A percentile compares a stretch with the other conserved stretches of the same genome.
These are phyloP conservation scores for Syrrhaptes paradoxus DNA, from an alignment of 2,113 vertebrate species.

Conservation along the genomic window DNA sequence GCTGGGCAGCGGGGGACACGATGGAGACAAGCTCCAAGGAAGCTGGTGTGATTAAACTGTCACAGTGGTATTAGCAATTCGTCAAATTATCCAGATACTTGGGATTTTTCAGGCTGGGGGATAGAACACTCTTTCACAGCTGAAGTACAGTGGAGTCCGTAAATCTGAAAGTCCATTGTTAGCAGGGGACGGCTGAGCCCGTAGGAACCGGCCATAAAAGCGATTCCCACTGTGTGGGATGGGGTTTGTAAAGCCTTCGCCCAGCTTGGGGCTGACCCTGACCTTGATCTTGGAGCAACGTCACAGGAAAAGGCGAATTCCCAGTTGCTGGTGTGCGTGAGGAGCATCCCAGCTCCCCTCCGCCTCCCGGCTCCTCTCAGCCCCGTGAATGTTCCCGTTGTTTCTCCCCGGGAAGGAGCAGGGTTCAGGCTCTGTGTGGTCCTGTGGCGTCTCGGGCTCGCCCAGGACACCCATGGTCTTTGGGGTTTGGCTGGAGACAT, in stretches of 20 bases:
- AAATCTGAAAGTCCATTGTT: conserved; percentile 1
- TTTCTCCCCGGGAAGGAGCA: neutral
- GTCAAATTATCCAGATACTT: neutral
- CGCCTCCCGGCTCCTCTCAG: neutral
- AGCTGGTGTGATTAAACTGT: neutral
- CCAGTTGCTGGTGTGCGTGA: neutral
- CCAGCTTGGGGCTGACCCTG: conserved; percentile 41
- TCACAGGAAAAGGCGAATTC: conserved; percentile 25
- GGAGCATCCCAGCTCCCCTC: neutral
- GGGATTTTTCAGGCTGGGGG: conserved; percentile 29
- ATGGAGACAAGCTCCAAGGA: neutral
- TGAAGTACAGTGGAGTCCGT: neutral
- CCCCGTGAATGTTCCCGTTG: neutral
- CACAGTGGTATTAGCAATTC: neutral
- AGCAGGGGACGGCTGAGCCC: neutral
- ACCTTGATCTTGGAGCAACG: neutral
- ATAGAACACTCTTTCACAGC: neutral
- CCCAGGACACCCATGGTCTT: neutral
- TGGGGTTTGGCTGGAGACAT: neutral
- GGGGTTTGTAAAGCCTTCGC: conserved; percentile 44
- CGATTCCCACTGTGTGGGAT: conserved; percentile 36
- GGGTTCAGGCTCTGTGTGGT: neutral
- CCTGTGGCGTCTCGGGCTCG: fast-evolving
- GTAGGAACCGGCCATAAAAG: neutral
- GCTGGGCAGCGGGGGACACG: neutral